Percentiles rank a stretch among this genome's conserved stretches.
phyloP scores from a whole-genome alignment of 2,888 invertebrate species.

The Cephus runcator region DNA sequence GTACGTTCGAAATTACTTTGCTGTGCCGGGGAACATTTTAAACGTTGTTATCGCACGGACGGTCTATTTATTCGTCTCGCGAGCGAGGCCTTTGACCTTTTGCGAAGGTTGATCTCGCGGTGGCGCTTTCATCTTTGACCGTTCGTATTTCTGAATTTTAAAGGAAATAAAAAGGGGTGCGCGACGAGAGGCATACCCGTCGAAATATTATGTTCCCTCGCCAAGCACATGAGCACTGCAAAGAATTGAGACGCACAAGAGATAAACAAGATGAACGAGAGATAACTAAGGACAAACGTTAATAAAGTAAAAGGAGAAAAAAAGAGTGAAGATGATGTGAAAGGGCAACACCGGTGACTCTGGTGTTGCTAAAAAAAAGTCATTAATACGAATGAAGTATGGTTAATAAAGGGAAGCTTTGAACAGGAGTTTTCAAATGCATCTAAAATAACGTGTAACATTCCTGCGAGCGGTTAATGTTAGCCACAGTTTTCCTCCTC shows the following conservation, averaged over 20 bases:
- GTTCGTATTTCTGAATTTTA: not conserved
- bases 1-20: slow-evolving; percentile 39
- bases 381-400: not conserved
- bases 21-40: slow-evolving; percentile 43
- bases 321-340: not conserved
- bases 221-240: slow-evolving; percentile 28
- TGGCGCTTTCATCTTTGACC: not conserved
- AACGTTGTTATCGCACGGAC: too few species aligned
- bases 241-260: slow-evolving; percentile 30
- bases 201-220: not conserved
- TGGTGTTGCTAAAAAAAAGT: not conserved
- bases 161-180: not conserved
- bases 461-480: slow-evolving; percentile 53
- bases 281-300: slow-evolving; percentile 18
- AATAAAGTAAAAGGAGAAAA: not conserved
- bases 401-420: slow-evolving; percentile 43
- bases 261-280: slow-evolving; percentile 7
- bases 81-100: not conserved
- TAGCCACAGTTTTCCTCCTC: slow-evolving; percentile 59
- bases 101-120: not conserved
- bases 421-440: slow-evolving; percentile 47
- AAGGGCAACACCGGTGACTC: not conserved
- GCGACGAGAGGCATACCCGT: not conserved
- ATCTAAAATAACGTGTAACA: slow-evolving; percentile 50
- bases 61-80: not conserved